Percentiles rank a stretch among this genome's conserved stretches.
Evolutionary conservation across 2,888 invertebrate genomes (phyloP).

Genomic region (Catocala fraxini): DNA sequence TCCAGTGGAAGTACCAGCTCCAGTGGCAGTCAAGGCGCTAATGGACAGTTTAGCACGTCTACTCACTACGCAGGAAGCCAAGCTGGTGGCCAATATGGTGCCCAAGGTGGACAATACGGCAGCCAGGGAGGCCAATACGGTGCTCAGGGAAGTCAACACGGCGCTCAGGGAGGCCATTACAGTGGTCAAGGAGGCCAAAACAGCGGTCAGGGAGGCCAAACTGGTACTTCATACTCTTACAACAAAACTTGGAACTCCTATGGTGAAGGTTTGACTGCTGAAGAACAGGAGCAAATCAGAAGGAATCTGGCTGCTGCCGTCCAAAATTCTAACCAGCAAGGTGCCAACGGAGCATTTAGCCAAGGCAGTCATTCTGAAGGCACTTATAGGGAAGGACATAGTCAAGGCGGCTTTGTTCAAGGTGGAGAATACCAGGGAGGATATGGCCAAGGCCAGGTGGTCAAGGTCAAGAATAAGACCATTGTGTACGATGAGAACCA

Average conservation of each 20-base stretch:
- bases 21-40: slow-evolving; percentile 44
- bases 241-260: slow-evolving; percentile 66
- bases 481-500: slow-evolving; percentile 76
- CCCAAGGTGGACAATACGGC: slow-evolving; percentile 34
- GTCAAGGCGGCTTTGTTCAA: slow-evolving; percentile 50
- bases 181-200: slow-evolving; percentile 33
- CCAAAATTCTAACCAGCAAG: slow-evolving; percentile 5
- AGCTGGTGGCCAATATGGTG: slow-evolving; percentile 33
- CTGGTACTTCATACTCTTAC: slow-evolving; percentile 56
- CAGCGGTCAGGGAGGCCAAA: slow-evolving; percentile 39
- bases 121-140: slow-evolving; percentile 44
- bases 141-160: no score
- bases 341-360: no score
- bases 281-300: slow-evolving; percentile 71
- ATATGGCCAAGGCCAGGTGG: slow-evolving; percentile 61
- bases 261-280: slow-evolving; percentile 64
- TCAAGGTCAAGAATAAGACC: slow-evolving; percentile 70
- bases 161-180: no score
- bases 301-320: slow-evolving; percentile 59
- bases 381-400: slow-evolving; percentile 20
- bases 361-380: no score
- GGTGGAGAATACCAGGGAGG: slow-evolving; percentile 26
- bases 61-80: slow-evolving; percentile 27
- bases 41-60: slow-evolving; percentile 11
- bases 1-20: slow-evolving; percentile 34